Conservation (phyloP, 2,797 vertebrate species). For the Cossypha polioptera region DNA sequence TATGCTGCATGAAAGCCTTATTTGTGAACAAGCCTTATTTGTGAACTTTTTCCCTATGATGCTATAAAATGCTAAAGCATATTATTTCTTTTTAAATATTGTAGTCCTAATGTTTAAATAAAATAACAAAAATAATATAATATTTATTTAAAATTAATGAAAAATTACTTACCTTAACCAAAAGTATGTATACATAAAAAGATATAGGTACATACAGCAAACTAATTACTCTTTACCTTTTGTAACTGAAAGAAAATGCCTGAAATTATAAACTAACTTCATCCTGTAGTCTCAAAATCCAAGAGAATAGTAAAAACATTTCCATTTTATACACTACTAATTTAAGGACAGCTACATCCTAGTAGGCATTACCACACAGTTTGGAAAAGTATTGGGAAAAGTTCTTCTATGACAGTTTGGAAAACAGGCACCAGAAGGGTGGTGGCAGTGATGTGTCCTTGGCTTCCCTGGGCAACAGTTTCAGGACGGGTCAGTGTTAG, state of each 20-base stretch:
- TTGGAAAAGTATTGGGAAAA: neutral
- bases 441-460: accelerated
- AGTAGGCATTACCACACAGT: accelerated
- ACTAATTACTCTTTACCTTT: neutral
- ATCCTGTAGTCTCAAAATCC: neutral
- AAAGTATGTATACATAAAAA: neutral
- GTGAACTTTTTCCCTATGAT: neutral
- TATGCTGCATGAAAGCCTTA: neutral
- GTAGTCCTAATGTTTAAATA: neutral
- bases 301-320: neutral
- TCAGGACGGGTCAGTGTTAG: neutral
- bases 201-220: accelerated
- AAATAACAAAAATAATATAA: neutral
- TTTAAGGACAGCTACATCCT: neutral
- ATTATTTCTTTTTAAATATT: neutral
- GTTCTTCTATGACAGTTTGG: neutral
- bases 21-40: neutral
- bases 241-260: neutral
- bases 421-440: accelerated
- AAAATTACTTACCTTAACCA: neutral
- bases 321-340: neutral
- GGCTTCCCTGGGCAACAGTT: neutral
- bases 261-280: neutral
- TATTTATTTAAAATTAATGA: neutral
- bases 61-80: neutral